Evolutionary conservation across 2,113 vertebrate genomes (phyloP).

Genomic region (Heliornis fulica): DNA sequence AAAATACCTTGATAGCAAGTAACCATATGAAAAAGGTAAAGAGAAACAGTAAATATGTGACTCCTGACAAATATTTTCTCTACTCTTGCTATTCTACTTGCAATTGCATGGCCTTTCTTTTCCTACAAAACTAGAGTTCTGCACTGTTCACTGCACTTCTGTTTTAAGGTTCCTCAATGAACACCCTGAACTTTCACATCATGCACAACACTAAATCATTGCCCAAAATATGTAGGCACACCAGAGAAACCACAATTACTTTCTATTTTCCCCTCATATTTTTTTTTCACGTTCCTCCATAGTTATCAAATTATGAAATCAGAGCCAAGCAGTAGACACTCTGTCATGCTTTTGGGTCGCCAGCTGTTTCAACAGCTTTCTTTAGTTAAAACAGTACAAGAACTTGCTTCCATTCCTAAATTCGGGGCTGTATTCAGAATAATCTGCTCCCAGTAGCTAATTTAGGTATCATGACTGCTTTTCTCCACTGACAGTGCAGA

Average conservation of each 20-base stretch:
- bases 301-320: neutral
- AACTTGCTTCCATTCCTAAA: conserved; percentile 4
- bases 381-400: neutral
- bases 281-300: neutral
- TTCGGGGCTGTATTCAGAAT: neutral
- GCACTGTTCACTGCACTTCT: neutral
- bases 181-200: neutral
- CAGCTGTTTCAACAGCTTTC: conserved; percentile 3
- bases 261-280: neutral
- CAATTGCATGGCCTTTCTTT: neutral
- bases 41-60: neutral
- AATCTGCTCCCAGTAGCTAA: conserved; percentile 38
- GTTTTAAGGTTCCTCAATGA: neutral
- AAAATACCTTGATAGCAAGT: neutral
- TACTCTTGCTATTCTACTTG: neutral
- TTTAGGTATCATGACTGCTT: conserved; percentile 38
- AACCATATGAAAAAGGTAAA: neutral
- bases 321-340: neutral
- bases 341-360: neutral
- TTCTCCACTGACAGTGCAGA: conserved; percentile 39
- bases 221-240: neutral
- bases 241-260: neutral
- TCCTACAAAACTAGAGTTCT: neutral
- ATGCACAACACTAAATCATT: neutral
- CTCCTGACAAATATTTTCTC: neutral